Evolutionary conservation across 2,113 vertebrate species (phyloP).

Genomic region (human (Homo sapiens)): GRCh38 chr16:10054001-10054500

Average conservation of each 20-base stretch:
- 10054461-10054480: neutral
- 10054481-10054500: neutral
- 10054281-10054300: neutral
- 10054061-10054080: neutral
- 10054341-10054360: neutral
- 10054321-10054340: neutral
- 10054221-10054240: neutral
- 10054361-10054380: neutral
- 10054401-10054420: neutral
- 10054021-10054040: too few relatives aligned
- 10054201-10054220: too few relatives aligned
- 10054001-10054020: too few relatives aligned
- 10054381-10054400: neutral
- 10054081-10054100: neutral
- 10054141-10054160: neutral
- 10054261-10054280: slow-evolving; percentile 22
- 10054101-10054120: neutral
- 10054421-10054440: neutral
- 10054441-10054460: neutral
- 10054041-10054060: neutral
- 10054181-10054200: neutral
- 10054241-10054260: neutral
- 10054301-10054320: neutral
- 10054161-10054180: neutral
- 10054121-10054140: neutral